These are phyloP conservation scores for Heliconius himera DNA, from an alignment of 1,140 invertebrate genomes.

Conservation along the genomic window DNA sequence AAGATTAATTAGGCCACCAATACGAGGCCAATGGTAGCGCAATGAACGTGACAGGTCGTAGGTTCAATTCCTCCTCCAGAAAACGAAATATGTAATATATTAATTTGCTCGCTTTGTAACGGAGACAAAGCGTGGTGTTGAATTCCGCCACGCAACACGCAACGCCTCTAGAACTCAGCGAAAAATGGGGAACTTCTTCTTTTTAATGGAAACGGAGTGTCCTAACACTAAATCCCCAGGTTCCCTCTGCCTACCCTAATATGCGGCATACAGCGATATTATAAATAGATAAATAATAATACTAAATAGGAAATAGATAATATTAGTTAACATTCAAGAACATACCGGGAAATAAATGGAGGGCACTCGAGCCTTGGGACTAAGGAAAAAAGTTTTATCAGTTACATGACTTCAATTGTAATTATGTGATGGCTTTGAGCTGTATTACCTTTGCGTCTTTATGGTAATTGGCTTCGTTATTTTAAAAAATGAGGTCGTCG, in stretches of 20 bases:
- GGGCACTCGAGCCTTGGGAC: conserved; percentile 30
- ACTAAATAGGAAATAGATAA: conserved; percentile 30
- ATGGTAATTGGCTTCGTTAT: neutral
- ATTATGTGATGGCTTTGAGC: conserved; percentile 12
- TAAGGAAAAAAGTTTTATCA: conserved; percentile 26
- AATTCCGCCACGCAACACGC: too few species aligned
- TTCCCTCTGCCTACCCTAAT: too few species aligned
- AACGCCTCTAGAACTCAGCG: too few species aligned
- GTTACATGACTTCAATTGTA: conserved; percentile 12
- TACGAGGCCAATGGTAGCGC: too few species aligned
- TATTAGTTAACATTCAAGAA: conserved; percentile 30
- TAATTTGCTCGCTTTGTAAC: too few species aligned
- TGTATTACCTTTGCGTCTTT: neutral
- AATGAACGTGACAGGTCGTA: neutral
- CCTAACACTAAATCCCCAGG: too few species aligned
- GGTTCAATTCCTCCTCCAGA: neutral
- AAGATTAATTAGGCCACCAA: too few species aligned
- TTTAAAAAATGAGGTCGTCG: neutral
- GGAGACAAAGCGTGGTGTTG: too few species aligned
- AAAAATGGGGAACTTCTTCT: too few species aligned
- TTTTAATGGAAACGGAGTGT: too few species aligned
- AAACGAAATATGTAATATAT: neutral
- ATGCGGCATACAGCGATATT: too few species aligned
- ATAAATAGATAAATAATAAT: neutral
- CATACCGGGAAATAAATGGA: conserved; percentile 31